Conservation (phyloP, 2,888 invertebrate species). For the Apotomis turbidana region DNA sequence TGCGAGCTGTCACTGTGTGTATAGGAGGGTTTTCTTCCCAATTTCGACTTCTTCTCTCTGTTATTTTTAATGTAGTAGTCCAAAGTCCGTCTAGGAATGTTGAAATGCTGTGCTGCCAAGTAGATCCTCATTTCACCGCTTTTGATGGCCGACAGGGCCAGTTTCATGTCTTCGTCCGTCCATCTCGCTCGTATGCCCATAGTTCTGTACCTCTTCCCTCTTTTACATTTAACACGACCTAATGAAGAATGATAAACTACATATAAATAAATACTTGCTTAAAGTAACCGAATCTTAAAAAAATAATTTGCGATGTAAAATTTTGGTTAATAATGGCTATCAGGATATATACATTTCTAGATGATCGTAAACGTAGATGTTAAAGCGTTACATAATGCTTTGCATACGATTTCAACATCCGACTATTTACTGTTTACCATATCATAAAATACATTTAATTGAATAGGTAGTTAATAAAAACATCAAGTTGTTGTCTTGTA, state of each 20-base stretch:
- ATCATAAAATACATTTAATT: too few species aligned
- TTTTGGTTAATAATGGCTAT: too few species aligned
- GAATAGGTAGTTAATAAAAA: too few species aligned
- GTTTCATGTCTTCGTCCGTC: constrained; percentile 22
- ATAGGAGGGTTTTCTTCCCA: constrained; percentile 18
- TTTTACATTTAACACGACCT: constrained; percentile 9
- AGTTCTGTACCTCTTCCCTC: constrained; percentile 18
- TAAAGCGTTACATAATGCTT: too few species aligned
- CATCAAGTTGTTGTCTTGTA: too few species aligned
- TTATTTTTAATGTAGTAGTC: constrained; percentile 25
- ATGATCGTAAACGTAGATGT: too few species aligned
- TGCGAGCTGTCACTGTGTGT: constrained; percentile 3
- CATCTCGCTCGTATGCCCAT: constrained; percentile 22
- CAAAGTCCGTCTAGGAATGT: constrained; percentile 20
- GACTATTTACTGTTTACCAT: too few species aligned
- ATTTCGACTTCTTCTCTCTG: constrained; percentile 19
- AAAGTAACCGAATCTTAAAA: not conserved
- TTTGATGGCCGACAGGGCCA: constrained; percentile 20
- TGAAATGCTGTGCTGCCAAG: constrained; percentile 23
- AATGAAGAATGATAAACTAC: constrained; percentile 3
- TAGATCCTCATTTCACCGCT: constrained; percentile 28
- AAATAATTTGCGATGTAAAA: too few species aligned
- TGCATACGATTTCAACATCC: too few species aligned
- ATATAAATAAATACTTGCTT: not conserved
- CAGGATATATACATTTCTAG: too few species aligned